Conservation (phyloP, 2,797 vertebrate species). For the Taeniopygia guttata region DNA sequence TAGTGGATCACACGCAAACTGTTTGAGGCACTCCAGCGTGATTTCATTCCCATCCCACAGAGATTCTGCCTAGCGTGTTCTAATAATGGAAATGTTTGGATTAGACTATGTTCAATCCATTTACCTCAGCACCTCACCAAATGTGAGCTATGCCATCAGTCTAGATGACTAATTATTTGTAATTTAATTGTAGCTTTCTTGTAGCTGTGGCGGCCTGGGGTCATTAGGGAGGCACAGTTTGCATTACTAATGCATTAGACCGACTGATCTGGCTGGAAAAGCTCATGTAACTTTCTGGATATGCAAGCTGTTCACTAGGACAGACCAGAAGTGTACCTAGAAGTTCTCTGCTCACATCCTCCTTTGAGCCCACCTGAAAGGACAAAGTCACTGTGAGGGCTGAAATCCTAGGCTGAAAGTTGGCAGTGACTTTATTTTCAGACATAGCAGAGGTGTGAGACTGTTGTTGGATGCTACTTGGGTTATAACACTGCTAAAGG, state of each 20-base stretch:
- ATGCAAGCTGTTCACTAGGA: neutral
- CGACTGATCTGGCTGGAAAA: neutral
- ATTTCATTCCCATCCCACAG: constrained; percentile 18
- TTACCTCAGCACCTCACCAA: constrained; percentile 40
- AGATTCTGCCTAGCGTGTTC: constrained; percentile 25
- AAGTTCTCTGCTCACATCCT: neutral
- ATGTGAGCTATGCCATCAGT: constrained; percentile 24
- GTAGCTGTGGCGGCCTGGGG: neutral
- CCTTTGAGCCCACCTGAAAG: neutral
- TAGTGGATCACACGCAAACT: neutral
- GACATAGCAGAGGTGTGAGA: neutral
- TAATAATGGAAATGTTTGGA: constrained; percentile 66
- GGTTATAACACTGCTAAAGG: neutral
- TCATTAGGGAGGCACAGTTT: neutral
- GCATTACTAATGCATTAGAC: neutral
- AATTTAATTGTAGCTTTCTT: neutral
- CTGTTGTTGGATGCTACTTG: neutral
- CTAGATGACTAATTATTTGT: constrained; percentile 45
- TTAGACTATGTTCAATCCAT: constrained; percentile 30
- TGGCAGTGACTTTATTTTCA: accelerated
- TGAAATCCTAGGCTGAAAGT: neutral
- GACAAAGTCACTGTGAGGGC: neutral
- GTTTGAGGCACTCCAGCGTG: neutral
- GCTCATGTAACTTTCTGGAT: neutral
- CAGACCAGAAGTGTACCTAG: neutral